Percentiles rank a stretch among this genome's conserved stretches.
Conservation (phyloP, 2,888 invertebrate genomes). For the Drosophila macrothrix region DNA sequence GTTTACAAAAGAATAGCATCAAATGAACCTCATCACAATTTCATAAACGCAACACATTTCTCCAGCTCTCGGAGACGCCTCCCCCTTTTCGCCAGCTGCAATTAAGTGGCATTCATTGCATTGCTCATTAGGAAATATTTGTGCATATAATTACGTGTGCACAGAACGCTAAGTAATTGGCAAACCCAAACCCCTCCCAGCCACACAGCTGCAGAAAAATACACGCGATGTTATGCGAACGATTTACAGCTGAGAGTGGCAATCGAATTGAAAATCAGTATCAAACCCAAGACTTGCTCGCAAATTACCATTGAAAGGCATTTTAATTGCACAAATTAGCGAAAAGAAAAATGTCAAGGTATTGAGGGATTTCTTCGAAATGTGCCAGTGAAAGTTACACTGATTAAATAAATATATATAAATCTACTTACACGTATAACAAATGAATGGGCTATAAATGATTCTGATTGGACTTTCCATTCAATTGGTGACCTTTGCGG, state of each 20-base stretch:
- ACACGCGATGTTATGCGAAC: slow-evolving; percentile 13
- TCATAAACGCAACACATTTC: slow-evolving; percentile 26
- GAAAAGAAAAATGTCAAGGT: slow-evolving; percentile 58
- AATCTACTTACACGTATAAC: background rate
- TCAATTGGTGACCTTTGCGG: slow-evolving; percentile 34
- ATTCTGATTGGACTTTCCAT: slow-evolving; percentile 18
- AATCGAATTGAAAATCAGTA: slow-evolving; percentile 37
- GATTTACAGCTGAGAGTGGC: slow-evolving; percentile 29
- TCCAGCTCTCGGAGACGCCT: background rate
- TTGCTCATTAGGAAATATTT: slow-evolving; percentile 76
- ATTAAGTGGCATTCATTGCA: slow-evolving; percentile 71
- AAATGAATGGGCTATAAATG: slow-evolving; percentile 6
- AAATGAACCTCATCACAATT: slow-evolving; percentile 23
- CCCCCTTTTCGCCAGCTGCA: slow-evolving; percentile 23
- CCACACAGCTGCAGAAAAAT: slow-evolving; percentile 2
- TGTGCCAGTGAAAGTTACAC: slow-evolving; percentile 37
- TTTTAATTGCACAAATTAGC: slow-evolving; percentile 65
- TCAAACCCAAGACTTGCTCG: slow-evolving; percentile 23
- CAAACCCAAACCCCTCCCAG: background rate
- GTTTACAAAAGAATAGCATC: background rate
- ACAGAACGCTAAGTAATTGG: slow-evolving; percentile 24
- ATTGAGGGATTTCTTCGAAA: slow-evolving; percentile 39
- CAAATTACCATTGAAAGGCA: slow-evolving; percentile 60
- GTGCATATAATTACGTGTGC: slow-evolving; percentile 69
- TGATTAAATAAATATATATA: background rate